These are phyloP conservation scores for Anomalospiza imberbis DNA, from an alignment of 2,797 vertebrate genomes.

Conservation along the genomic window DNA sequence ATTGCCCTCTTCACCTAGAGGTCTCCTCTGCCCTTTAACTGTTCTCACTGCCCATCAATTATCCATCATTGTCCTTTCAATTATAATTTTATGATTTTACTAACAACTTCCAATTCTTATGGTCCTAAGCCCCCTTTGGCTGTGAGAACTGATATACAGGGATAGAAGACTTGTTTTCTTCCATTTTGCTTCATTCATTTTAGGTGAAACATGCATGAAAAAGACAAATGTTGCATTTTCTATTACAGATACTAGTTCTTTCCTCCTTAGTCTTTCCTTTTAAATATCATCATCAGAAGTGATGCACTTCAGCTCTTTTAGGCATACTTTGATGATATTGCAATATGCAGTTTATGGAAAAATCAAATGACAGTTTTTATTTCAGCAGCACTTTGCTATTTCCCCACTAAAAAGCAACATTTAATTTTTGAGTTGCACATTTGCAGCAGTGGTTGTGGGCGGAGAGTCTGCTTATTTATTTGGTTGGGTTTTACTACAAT, in stretches of 20 bases:
- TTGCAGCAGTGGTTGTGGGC: slow-evolving; percentile 36
- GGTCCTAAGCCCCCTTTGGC: neutral
- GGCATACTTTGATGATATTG: slow-evolving; percentile 11
- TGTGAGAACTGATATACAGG: neutral
- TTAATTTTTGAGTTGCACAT: slow-evolving; percentile 42
- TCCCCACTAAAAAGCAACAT: slow-evolving; percentile 25
- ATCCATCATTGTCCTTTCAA: neutral
- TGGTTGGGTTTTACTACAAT: slow-evolving; percentile 40
- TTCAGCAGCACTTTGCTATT: neutral
- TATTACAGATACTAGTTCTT: neutral
- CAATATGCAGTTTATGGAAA: slow-evolving; percentile 12
- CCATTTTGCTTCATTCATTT: neutral
- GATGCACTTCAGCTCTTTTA: slow-evolving; percentile 8
- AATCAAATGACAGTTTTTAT: slow-evolving; percentile 40
- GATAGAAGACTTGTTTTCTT: neutral
- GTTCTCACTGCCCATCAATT: neutral
- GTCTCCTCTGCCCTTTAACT: neutral
- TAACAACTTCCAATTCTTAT: neutral
- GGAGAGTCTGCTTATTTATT: slow-evolving; percentile 52
- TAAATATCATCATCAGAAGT: slow-evolving; percentile 5
- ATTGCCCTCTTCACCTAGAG: neutral
- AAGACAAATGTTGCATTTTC: neutral
- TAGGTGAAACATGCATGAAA: neutral
- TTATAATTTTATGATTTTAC: neutral
- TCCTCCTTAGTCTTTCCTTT: neutral